Percentiles rank a stretch among this genome's conserved stretches.
Conservation (phyloP, 2,113 vertebrate genomes). For the Brienomyrus brachyistius region DNA sequence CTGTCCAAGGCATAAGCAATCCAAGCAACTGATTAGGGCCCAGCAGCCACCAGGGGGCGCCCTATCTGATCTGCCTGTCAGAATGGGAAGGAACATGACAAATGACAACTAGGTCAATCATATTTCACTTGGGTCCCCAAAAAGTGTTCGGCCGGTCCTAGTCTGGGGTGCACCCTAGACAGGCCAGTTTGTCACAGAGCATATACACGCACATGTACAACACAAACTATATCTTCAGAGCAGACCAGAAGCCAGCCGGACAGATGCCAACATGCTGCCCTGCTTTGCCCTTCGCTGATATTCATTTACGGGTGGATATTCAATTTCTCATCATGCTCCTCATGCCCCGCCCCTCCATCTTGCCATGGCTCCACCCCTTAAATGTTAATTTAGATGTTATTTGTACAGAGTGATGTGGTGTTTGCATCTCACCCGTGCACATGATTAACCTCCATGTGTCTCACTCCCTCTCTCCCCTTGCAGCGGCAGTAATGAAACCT, state of each 20-base stretch:
- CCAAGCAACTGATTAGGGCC: neutral
- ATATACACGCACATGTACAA: neutral
- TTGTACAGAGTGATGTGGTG: neutral
- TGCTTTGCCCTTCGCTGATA: neutral
- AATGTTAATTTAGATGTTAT: too few relatives aligned
- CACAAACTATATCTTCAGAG: neutral
- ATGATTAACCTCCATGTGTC: slow-evolving; percentile 33
- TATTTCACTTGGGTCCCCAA: neutral
- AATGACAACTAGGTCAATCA: neutral
- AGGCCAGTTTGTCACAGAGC: neutral
- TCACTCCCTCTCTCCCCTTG: slow-evolving; percentile 12
- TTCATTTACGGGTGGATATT: neutral
- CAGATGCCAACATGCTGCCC: neutral
- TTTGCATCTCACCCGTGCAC: neutral
- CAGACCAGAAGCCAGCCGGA: neutral
- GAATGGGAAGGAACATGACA: neutral
- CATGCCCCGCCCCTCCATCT: neutral
- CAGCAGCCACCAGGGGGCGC: too few relatives aligned
- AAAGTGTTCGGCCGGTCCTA: neutral
- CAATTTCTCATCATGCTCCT: neutral
- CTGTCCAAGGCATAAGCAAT: neutral
- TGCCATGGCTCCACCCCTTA: neutral
- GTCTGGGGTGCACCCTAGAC: neutral
- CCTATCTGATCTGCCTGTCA: neutral
- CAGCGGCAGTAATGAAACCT: slow-evolving; percentile 88